These are phyloP conservation scores for Triops cancriformis DNA, from an alignment of 1,140 invertebrate genomes.

Conservation along the genomic window DNA sequence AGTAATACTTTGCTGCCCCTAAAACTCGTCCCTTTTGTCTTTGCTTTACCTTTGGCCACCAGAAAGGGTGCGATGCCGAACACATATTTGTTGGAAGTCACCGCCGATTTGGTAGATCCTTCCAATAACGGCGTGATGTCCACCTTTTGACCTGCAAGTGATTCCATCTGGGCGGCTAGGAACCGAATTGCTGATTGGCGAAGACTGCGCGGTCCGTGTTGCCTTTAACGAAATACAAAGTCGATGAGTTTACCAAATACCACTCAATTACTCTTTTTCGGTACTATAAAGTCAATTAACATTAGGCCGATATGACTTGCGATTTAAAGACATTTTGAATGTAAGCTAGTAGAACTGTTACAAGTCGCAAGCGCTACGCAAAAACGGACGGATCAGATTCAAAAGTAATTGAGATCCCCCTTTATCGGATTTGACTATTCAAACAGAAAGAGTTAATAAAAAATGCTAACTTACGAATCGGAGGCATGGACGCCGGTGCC, in stretches of 20 bases:
- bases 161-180: constrained; percentile 25
- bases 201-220: not conserved
- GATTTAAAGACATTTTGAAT: too few relatives aligned
- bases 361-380: too few relatives aligned
- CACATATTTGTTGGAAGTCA: constrained; percentile 31
- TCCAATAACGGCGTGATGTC: constrained; percentile 11
- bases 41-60: constrained; percentile 35
- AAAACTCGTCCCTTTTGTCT: not conserved
- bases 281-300: too few relatives aligned
- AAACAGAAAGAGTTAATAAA: not conserved
- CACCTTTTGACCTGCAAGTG: not conserved
- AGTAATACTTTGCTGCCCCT: not conserved
- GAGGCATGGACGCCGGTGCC: constrained; percentile 58
- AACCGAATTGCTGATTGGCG: constrained; percentile 23
- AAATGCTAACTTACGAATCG: constrained; percentile 45
- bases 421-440: too few relatives aligned
- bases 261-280: too few relatives aligned
- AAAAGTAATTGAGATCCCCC: too few relatives aligned
- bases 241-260: too few relatives aligned
- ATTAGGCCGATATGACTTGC: too few relatives aligned
- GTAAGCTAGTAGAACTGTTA: not conserved
- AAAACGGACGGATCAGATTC: too few relatives aligned
- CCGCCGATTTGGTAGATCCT: constrained; percentile 20
- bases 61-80: constrained; percentile 42
- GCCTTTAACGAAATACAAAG: constrained; percentile 7